Base-by-base conservation (phyloP, 2,797 vertebrate species). In the Darevskia mixta region DNA sequence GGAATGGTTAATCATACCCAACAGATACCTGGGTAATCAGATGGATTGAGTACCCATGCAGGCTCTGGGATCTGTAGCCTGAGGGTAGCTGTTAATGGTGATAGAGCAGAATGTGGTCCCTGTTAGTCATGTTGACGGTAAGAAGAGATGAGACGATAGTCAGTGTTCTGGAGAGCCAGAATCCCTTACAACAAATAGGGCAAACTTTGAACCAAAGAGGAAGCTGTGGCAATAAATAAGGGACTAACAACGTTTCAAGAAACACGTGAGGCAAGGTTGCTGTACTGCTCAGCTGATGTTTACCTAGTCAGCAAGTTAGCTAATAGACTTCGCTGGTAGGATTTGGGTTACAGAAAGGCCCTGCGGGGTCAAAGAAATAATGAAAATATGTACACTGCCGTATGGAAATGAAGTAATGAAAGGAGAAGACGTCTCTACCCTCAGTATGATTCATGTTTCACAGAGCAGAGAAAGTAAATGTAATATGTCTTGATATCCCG, bases 271-370 rank as follows among this genome's bases (percentile, higher is more conserved):
- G 32, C 64, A 67, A 82, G 80, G 73, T 73, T 73, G 27, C 49
- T 29, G 79, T 11, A 55, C 18, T 55, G n/a, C 41, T 77, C 18
- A 29, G 69, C 43, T 67, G 67, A n/a, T 9, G 8, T 79, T 79
- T 79, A 83, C 41, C 20, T 66, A 72, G 20, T 84, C 76, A 79
- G 76, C 82, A 84, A 79, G 79, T 87, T 43, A 81, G 67, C 49
- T 73, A 79, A 79, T 66, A 73, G 15, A 25, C 29, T 55, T 58
- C 67, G 38, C 55, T 45, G 8, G 58, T 45, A 41, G 66, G 77
- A 69, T 79, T 79, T 58, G 79, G 25, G 38, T 35, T 35, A 85
- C 15, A 79, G 49, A 88, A 73, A 79, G 55, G 79, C 29, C 67
- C 77, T 79, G 76, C 29, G 32, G 67, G 77, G 13, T 45, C 20